Evolutionary conservation across 2,797 vertebrate species (phyloP).

Genomic region (Allobates femoralis): DNA sequence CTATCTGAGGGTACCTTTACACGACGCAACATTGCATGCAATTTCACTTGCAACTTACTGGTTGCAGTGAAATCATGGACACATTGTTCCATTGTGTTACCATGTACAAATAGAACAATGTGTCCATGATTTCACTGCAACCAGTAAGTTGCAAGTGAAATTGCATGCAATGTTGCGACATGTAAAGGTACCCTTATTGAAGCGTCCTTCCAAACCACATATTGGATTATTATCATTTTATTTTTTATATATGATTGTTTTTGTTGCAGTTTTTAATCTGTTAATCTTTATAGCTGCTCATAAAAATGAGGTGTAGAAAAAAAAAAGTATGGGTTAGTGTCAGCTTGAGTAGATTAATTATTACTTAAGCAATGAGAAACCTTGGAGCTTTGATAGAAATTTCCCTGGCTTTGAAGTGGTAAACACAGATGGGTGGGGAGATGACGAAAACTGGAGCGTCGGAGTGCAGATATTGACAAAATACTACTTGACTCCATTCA

Average conservation of each 20-base stretch:
- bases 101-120: too few relatives aligned
- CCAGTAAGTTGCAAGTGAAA: too few relatives aligned
- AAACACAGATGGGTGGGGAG: not conserved
- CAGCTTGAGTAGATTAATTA: conserved; percentile 13
- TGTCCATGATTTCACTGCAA: too few relatives aligned
- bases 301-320: conserved; percentile 1
- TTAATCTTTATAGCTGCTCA: conserved; percentile 1
- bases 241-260: not conserved
- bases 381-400: conserved; percentile 9
- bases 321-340: conserved; percentile 7
- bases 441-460: not conserved
- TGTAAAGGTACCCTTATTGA: too few relatives aligned
- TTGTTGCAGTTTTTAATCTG: not conserved
- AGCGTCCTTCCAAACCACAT: not conserved
- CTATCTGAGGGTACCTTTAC: too few relatives aligned
- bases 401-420: not conserved
- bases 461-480: not conserved
- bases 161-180: too few relatives aligned
- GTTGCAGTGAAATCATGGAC: too few relatives aligned
- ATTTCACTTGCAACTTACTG: too few relatives aligned
- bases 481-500: not conserved
- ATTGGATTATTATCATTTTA: not conserved
- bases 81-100: too few relatives aligned
- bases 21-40: too few relatives aligned
- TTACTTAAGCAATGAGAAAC: conserved; percentile 21